These are phyloP conservation scores for Myopa testacea DNA, from an alignment of 2,888 invertebrate genomes.

Conservation along the genomic window DNA sequence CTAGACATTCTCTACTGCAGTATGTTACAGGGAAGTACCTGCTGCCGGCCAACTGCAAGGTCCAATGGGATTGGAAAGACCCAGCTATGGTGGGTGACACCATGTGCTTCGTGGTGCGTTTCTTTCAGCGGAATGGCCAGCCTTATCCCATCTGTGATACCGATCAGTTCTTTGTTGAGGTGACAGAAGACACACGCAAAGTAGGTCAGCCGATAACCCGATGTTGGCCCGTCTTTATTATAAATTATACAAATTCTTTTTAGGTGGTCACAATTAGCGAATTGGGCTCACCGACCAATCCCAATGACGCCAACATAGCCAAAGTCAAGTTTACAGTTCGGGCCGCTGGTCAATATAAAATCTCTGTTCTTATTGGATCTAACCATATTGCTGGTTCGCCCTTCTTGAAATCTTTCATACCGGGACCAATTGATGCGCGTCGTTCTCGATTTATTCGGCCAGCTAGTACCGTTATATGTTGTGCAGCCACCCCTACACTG, in stretches of 20 bases:
- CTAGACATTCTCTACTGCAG: slow-evolving; percentile 88
- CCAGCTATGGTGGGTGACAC: slow-evolving; percentile 91
- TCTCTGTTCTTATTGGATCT: slow-evolving; percentile 85
- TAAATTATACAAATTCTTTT: not conserved
- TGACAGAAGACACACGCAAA: slow-evolving; percentile 86
- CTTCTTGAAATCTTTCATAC: slow-evolving; percentile 83
- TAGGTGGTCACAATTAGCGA: slow-evolving; percentile 87
- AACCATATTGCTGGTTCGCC: slow-evolving; percentile 88
- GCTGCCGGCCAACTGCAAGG: slow-evolving; percentile 86
- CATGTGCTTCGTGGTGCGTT: slow-evolving; percentile 90
- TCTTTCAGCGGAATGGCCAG: slow-evolving; percentile 92
- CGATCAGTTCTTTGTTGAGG: slow-evolving; percentile 88
- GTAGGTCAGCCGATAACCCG: slow-evolving; percentile 64
- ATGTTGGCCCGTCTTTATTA: not conserved
- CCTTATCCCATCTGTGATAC: slow-evolving; percentile 95
- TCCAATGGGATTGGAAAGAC: slow-evolving; percentile 89
- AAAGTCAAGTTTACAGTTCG: slow-evolving; percentile 93
- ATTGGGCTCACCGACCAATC: slow-evolving; percentile 87
- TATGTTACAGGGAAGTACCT: slow-evolving; percentile 94
- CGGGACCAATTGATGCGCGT: slow-evolving; percentile 85
- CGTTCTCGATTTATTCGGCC: slow-evolving; percentile 86
- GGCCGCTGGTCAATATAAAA: slow-evolving; percentile 88
- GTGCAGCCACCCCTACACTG: slow-evolving; percentile 79
- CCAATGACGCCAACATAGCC: slow-evolving; percentile 86
- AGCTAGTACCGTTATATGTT: slow-evolving; percentile 87